Conservation (phyloP, 1,140 invertebrate species). For the Drosophila prosaltans region DNA sequence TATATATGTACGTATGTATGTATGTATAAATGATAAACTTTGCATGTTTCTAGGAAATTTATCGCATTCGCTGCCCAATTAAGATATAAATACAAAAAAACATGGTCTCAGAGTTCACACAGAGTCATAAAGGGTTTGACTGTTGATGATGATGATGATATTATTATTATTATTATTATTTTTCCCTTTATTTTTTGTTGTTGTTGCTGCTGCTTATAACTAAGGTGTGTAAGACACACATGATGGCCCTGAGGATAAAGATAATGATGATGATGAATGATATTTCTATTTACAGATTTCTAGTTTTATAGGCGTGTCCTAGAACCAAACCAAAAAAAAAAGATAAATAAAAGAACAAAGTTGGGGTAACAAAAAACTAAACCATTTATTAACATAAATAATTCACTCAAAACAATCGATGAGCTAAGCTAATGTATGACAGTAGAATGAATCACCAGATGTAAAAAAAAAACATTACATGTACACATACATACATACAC, state of each 20-base stretch:
- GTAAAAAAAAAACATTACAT: constrained; percentile 5
- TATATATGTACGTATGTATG: constrained; percentile 29
- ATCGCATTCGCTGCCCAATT: constrained; percentile 49
- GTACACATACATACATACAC: constrained; percentile 16
- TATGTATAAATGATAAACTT: constrained; percentile 22
- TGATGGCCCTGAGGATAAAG: constrained; percentile 47
- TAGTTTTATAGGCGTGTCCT: constrained; percentile 66
- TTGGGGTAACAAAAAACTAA: constrained; percentile 56
- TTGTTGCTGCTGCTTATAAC: too few relatives aligned
- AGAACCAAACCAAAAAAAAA: constrained; percentile 41
- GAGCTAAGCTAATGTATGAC: not conserved
- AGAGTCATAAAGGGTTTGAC: constrained; percentile 39
- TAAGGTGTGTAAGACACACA: constrained; percentile 42
- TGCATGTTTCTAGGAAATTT: constrained; percentile 20
- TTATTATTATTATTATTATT: not conserved
- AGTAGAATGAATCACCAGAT: constrained; percentile 39
- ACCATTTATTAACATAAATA: constrained; percentile 46
- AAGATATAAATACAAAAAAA: constrained; percentile 52
- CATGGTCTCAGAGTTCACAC: constrained; percentile 49
- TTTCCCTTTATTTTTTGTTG: too few relatives aligned
- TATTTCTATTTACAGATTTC: constrained; percentile 79
- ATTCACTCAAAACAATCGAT: not conserved
- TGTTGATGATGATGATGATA: constrained; percentile 2
- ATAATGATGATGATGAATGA: constrained; percentile 64
- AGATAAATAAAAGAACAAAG: not conserved